Percentiles rank a stretch among this genome's conserved stretches.
Conservation (phyloP, 2,113 vertebrate genomes). For the Psittacara wagleri region DNA sequence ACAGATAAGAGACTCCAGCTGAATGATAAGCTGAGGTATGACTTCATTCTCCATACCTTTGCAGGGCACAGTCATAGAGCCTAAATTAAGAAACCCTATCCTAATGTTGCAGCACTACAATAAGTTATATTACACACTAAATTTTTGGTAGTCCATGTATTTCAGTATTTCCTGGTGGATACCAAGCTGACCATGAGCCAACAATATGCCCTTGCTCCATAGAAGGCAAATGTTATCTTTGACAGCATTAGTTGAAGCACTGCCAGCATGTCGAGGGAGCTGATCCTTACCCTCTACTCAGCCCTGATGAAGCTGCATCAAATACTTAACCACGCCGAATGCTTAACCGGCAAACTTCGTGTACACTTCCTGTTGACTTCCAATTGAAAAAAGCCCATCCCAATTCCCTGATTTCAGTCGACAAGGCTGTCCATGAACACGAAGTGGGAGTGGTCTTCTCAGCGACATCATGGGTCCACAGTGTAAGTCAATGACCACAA, state of each 20-base stretch:
- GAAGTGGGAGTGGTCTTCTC: no score
- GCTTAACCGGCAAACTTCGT: no score
- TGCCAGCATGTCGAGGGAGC: background rate
- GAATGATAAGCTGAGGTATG: background rate
- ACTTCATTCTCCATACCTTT: background rate
- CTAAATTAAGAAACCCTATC: background rate
- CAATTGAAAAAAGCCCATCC: no score
- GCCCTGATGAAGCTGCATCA: background rate
- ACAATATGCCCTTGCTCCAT: background rate
- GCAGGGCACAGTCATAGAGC: background rate
- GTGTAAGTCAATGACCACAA: no score
- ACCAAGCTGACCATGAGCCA: background rate
- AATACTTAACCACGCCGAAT: no score
- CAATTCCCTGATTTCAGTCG: no score
- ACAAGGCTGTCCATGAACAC: no score
- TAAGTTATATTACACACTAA: background rate
- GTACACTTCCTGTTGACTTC: no score
- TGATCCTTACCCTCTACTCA: background rate
- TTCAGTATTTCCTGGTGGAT: background rate
- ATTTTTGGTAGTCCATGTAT: background rate
- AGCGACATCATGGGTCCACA: no score
- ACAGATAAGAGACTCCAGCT: background rate
- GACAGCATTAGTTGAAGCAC: background rate
- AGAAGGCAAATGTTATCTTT: background rate
- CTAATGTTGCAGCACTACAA: background rate